Base-by-base conservation (phyloP, 2,888 invertebrate genomes). In the Unio pictorum region DNA sequence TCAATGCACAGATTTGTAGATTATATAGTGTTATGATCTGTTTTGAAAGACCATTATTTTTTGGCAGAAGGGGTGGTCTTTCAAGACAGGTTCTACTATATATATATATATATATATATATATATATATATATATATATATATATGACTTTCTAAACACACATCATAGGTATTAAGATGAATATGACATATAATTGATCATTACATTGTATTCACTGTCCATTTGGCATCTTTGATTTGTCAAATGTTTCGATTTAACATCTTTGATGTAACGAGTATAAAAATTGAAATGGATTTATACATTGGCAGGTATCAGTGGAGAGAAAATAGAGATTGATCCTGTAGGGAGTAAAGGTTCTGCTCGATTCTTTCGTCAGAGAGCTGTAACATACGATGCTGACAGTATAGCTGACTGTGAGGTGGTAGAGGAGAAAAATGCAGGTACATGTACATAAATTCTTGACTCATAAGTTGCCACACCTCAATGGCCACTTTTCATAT, bases 301-400 rank as follows among this genome's bases (percentile, higher is more conserved):
- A 74, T 70, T 78, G 84, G 59, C 78, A 91, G 92, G 96, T 63
- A 94, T 97, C 76, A 96, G 96, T 20, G 94, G 96, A 8, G 96
- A 97, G 83, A 95, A 95, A 88, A 94, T 97, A 72, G 97, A 97
- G 91, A 95, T 97, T 67, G 96, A 96, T 88, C 96, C 96, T 0
- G 92, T 95, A 34, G 92, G 93, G 57, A 89, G 89, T 68, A 90
- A 90, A 79, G 90, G 90, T 20, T 84, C 89, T 7, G 86, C 89
- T 34, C 88, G 89, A 76, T 90, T 92, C 80, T 91, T 92, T 90
- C 94, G 86, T 93, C 89, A 95, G 81, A 95, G 95, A 86, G 94
- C 96, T 60, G 94, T 95, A 66, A 94, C 94, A 74, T 95, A 95
- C 90, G 94, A 94, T 79, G 96, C 96, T 87, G 96, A 97, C 88